phyloP scores from a whole-genome alignment of 1,140 invertebrate species.

The Drosophila sechellia region DNA sequence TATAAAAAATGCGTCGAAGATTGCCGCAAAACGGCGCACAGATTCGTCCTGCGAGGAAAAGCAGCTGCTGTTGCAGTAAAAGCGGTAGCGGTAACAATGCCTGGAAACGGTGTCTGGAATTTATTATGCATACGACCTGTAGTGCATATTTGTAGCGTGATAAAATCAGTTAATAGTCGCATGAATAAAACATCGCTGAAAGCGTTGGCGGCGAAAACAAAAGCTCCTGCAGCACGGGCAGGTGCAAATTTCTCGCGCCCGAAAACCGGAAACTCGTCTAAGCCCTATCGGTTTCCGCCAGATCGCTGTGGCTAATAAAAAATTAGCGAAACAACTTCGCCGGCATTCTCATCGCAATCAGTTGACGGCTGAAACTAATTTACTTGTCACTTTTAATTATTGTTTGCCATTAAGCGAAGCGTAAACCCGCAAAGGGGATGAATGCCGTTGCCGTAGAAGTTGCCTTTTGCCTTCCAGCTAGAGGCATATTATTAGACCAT shows the following conservation, averaged over 20 bases:
- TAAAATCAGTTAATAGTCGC: slow-evolving; percentile 78
- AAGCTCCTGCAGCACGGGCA: slow-evolving; percentile 12
- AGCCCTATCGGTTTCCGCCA: slow-evolving; percentile 32
- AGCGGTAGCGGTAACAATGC: slow-evolving; percentile 33
- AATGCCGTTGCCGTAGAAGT: background rate
- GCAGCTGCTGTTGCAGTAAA: slow-evolving; percentile 38
- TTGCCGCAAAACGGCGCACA: slow-evolving; percentile 50
- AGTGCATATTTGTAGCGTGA: slow-evolving; percentile 82
- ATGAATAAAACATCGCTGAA: slow-evolving; percentile 74
- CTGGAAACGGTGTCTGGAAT: slow-evolving; percentile 47
- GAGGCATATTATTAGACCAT: slow-evolving; percentile 78
- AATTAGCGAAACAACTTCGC: slow-evolving; percentile 53
- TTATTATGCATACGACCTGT: slow-evolving; percentile 79
- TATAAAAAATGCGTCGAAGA: slow-evolving; percentile 54
- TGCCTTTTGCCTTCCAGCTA: slow-evolving; percentile 15
- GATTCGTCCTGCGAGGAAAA: slow-evolving; percentile 39
- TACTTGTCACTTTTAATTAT: slow-evolving; percentile 83
- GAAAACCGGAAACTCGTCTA: slow-evolving; percentile 23
- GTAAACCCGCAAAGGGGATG: slow-evolving; percentile 36
- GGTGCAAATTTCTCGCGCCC: slow-evolving; percentile 30
- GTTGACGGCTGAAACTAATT: slow-evolving; percentile 68
- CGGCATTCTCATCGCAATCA: slow-evolving; percentile 30
- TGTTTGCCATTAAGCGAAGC: slow-evolving; percentile 66
- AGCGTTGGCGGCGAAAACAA: background rate
- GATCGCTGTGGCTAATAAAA: slow-evolving; percentile 48